Evolutionary conservation across 2,797 vertebrate species (phyloP).

Genomic region (Hyperoplus immaculatus): DNA sequence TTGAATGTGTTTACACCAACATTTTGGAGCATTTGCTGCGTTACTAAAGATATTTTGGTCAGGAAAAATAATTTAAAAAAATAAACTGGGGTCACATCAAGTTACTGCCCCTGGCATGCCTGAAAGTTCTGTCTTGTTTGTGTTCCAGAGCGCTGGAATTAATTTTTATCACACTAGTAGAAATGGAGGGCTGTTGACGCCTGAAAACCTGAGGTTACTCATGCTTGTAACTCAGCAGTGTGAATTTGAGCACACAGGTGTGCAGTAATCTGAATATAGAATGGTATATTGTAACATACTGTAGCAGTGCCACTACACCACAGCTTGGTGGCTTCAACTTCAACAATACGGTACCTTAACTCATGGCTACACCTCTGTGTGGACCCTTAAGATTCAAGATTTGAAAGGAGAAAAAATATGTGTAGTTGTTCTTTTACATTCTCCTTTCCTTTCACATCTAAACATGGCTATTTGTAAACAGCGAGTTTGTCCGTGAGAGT

Average conservation of each 20-base stretch:
- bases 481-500: background rate
- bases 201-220: slow-evolving; percentile 13
- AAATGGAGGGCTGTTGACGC: slow-evolving; percentile 18
- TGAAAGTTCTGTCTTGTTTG: slow-evolving; percentile 33
- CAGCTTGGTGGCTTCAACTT: slow-evolving; percentile 2
- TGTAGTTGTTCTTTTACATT: background rate
- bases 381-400: background rate
- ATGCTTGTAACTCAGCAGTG: slow-evolving; percentile 11
- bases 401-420: background rate
- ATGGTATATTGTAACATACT: background rate
- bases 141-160: slow-evolving; percentile 29
- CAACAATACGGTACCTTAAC: background rate
- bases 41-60: background rate
- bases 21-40: slow-evolving; percentile 17
- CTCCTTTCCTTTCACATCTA: background rate
- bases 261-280: slow-evolving; percentile 19
- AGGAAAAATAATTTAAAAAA: background rate
- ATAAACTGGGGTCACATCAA: slow-evolving; percentile 12
- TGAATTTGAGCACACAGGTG: slow-evolving; percentile 6
- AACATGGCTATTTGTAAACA: background rate
- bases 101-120: slow-evolving; percentile 19
- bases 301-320: background rate
- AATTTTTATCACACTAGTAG: slow-evolving; percentile 24
- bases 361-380: background rate
- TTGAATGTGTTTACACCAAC: slow-evolving; percentile 11